Evolutionary conservation across 23 tunicate species (phyloP), one percentile per base, ranked within the genome.

Genomic region (Styela clava): DNA sequence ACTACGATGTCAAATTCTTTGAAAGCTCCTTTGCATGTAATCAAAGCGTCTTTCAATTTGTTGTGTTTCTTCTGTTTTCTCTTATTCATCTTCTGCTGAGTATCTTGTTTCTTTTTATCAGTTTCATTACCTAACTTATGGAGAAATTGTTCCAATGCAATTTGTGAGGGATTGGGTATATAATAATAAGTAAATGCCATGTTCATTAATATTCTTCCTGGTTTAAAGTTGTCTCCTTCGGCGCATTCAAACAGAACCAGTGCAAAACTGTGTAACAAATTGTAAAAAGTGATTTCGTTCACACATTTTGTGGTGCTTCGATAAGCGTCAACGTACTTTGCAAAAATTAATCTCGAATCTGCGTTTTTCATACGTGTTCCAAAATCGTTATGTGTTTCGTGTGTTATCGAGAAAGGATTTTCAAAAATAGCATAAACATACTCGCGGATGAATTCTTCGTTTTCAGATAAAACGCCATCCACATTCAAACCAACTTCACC

Each of bases 151-250:
- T 44, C 56, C 56, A 44, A 44, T 44, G 56, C 56, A 44, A 44
- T 12, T 44, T 44, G 56, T 44, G 56, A 5, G 9, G 56, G 7
- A 19, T 79, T 85, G 3, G 89, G 96, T 35, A 82, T 28, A 63
- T 85, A 85, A 69, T 85, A 85, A 69, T 81, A 90, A 9, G 96
- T 90, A 35, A 90, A 90, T n/a, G 90, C 79, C 96, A 90, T 90
- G 52, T 90, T 85, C 96, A 90, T 90, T 23, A 90, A 33, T 0
- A 82, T 84, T 63, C 86, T 90, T 33, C 84, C 77, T 24, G 96
- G 89, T 19, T 68, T 70, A 78, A 85, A 90, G 69, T 90, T 88
- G 68, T 90, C 96, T 2, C 81, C 84, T 68, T 85, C 86, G n/a
- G 61, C 68, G 62, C 86, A 90, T 70, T 90, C 96, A 77, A 90